Base-by-base conservation (phyloP, 2,113 vertebrate species). In the Cinclus mexicanus region DNA sequence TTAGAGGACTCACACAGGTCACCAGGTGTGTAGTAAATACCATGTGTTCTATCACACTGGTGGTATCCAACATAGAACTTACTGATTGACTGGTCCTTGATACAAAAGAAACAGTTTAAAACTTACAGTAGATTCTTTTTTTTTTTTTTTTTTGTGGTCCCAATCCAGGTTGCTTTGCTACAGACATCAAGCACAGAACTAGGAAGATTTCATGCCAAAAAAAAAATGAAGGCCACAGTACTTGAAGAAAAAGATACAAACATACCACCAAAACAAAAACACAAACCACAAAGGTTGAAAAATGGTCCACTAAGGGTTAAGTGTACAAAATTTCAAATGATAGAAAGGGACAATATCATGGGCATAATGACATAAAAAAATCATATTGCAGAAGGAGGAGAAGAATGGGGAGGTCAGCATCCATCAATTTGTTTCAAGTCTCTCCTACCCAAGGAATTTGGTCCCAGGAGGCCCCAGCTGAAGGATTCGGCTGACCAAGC, bases 401-500 rank as follows among this genome's bases (percentile, higher is more conserved):
- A 97, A 98, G 97, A 98, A 98, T 97, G 97, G 97, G 98, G 96
- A 98, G 97, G 98, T 98, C 97, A 97, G 98, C 98, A 99, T 99
- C 99, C 99, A 99, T 98, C 98, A 98, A 99, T 98, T 98, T 98
- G 98, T 99, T 98, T 98, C 98, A 98, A 98, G 98, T 98, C 98
- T 98, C 98, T 98, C 99, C 98, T 99, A 99, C 99, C 99, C 99
- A 96, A 99, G 99, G 98, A 99, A 99, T 99, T 98, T 99, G 98
- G 99, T 99, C 98, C 99, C 99, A 97, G 99, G 99, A 95, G 99
- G 99, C 98, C 99, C 99, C 95, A 99, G 99, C 98, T 99, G 99
- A 97, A 99, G 99, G 98, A 99, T 99, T 99, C 99, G 99, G 99
- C 99, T 99, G 99, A 99, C 99, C 99, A 99, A 98, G 98, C 99